These are phyloP conservation scores for Andrena hattorfiana DNA, from an alignment of 2,888 invertebrate species.

Conservation along the genomic window DNA sequence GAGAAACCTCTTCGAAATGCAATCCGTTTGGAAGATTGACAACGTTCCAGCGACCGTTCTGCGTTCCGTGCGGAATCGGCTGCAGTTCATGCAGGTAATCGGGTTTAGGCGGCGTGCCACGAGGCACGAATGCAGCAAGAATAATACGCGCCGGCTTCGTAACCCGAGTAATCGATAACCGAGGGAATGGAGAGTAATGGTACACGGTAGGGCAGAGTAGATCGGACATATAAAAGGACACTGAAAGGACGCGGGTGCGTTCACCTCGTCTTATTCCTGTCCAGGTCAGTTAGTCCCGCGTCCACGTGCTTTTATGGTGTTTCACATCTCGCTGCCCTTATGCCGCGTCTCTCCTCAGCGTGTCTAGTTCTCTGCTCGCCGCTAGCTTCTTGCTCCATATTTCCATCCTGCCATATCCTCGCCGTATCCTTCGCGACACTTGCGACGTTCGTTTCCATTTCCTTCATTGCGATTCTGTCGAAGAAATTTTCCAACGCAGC, in stretches of 20 bases:
- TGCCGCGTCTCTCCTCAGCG: conserved; percentile 12
- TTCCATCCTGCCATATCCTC: conserved; percentile 1
- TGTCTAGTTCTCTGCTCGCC: conserved; percentile 24
- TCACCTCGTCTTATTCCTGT: conserved; percentile 60
- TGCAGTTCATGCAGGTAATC: conserved; percentile 9
- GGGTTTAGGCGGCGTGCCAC: background rate
- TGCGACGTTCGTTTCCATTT: too few species aligned
- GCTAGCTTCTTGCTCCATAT: conserved; percentile 28
- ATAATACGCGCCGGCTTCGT: conserved; percentile 48
- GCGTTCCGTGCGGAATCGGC: background rate
- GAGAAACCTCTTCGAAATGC: background rate
- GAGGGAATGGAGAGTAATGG: conserved; percentile 67
- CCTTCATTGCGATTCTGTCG: too few species aligned
- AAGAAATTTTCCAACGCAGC: background rate
- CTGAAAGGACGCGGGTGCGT: conserved; percentile 65
- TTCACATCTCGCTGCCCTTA: conserved; percentile 46
- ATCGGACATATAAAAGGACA: conserved; percentile 63
- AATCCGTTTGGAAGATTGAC: background rate
- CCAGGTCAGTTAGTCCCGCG: conserved; percentile 37
- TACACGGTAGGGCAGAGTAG: conserved; percentile 55
- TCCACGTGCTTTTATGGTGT: conserved; percentile 59
- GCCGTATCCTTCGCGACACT: background rate
- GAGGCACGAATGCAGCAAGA: conserved; percentile 37
- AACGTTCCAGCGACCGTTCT: background rate
- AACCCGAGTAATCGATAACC: conserved; percentile 66